Percentiles rank a stretch among this genome's conserved stretches.
These are phyloP conservation scores for Periplaneta americana DNA, from an alignment of 1,140 invertebrate genomes.

Conservation along the genomic window DNA sequence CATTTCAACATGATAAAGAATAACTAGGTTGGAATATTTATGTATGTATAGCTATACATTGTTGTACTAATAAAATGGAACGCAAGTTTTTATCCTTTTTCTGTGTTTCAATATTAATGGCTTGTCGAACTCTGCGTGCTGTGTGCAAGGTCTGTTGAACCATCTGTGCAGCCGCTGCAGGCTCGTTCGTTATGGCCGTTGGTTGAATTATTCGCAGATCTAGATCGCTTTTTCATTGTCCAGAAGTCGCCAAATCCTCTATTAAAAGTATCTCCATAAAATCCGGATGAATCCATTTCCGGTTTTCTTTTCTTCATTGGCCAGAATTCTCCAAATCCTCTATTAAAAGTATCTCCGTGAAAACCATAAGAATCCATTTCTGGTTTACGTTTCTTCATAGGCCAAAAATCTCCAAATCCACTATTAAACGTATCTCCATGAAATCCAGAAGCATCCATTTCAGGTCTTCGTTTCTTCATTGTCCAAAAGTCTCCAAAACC, in stretches of 20 bases:
- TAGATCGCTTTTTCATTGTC: conserved; percentile 35
- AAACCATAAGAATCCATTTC: conserved; percentile 34
- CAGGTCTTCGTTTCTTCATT: conserved; percentile 37
- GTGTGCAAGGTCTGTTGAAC: too few species aligned
- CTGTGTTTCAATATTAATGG: neutral
- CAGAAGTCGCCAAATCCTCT: conserved; percentile 40
- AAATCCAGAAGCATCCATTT: conserved; percentile 40
- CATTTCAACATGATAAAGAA: neutral
- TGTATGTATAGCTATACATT: neutral
- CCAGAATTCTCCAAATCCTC: conserved; percentile 40
- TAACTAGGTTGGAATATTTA: neutral
- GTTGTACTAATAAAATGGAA: neutral
- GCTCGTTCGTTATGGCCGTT: neutral
- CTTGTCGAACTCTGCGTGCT: neutral
- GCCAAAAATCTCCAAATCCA: conserved; percentile 43
- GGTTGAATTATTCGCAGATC: neutral
- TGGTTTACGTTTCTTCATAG: conserved; percentile 34
- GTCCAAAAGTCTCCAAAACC: conserved; percentile 44
- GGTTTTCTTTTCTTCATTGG: conserved; percentile 33
- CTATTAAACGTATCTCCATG: conserved; percentile 40
- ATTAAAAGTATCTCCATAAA: conserved; percentile 42
- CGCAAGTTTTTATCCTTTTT: neutral
- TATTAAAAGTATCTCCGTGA: conserved; percentile 41
- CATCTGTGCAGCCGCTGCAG: neutral
- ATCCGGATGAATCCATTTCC: conserved; percentile 32